Base-by-base conservation (phyloP, 2,113 vertebrate species). In the Scomber scombrus region DNA sequence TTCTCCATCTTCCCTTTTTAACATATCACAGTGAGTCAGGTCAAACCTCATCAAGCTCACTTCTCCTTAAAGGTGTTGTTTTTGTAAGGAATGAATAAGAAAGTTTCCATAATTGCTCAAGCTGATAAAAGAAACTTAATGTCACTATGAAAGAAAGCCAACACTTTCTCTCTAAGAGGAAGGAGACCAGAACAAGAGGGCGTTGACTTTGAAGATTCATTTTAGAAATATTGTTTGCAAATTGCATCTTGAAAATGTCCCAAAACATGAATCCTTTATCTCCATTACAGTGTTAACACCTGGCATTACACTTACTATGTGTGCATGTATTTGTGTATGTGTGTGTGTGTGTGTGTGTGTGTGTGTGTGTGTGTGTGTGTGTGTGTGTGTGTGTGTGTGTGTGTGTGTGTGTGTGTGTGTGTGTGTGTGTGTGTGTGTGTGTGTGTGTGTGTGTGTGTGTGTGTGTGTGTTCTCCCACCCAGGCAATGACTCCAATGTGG, bases 401-500 rank as follows among this genome's bases (percentile, higher is more conserved):
- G 10, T 29, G 46, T 3, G 23, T 71, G 51, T 34, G 19, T 52
- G 9, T 47, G 43, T 34, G 19, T 21, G n/a, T 49, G 65, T 34
- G 15, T 29, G 31, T 31, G 10, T 29, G 46, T 3, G 23, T 71
- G n/a, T n/a, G n/a, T n/a, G n/a, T n/a, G n/a, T n/a, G n/a, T n/a
- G n/a, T n/a, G n/a, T n/a, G 18, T 54, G 51, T 34, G 19, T 52
- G 9, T 47, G 43, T 34, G 19, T 21, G n/a, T 49, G 65, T 34
- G 15, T 29, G 31, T 31, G 10, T 29, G 46, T 3, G 23, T 71
- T 23, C 15, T 19, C 18, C 21, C 57, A 1, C 47, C 3, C 93
- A 99, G 98, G 98, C 63, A 99, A 99, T 40, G 97, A 99, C 89
- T 98, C 98, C 6, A 97, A 89, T 51, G 97, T 99, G 45, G 98